Percentiles rank a stretch among this genome's conserved stretches.
phyloP scores from a whole-genome alignment of 2,888 invertebrate species.

The Autographa gamma region DNA sequence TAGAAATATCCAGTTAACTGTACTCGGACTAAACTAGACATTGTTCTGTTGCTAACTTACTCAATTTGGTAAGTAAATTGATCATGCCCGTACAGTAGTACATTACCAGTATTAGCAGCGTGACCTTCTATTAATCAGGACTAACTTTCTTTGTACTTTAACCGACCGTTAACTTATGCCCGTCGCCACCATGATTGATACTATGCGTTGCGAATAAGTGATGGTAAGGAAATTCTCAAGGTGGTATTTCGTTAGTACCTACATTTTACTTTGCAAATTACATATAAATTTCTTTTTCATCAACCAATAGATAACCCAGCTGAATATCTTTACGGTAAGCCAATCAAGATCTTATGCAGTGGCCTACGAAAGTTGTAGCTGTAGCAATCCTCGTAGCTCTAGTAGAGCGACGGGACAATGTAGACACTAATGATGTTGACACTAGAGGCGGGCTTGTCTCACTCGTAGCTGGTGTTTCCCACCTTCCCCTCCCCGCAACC shows the following conservation, averaged over 20 bases:
- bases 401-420: constrained; percentile 72
- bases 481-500: constrained; percentile 45
- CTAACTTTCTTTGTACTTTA: constrained; percentile 50
- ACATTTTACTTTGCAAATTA: background rate
- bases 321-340: constrained; percentile 12
- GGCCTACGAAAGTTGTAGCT: constrained; percentile 62
- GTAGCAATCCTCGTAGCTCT: constrained; percentile 75
- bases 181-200: constrained; percentile 53
- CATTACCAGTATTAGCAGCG: constrained; percentile 26
- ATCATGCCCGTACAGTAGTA: constrained; percentile 23
- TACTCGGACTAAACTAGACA: background rate
- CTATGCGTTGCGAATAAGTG: constrained; percentile 42
- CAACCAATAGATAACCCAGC: background rate
- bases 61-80: constrained; percentile 15
- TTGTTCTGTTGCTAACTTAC: constrained; percentile 21
- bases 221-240: constrained; percentile 22
- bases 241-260: constrained; percentile 21
- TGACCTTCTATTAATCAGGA: constrained; percentile 46
- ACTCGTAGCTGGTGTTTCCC: constrained; percentile 64
- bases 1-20: background rate
- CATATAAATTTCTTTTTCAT: constrained; percentile 3
- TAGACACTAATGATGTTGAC: constrained; percentile 86
- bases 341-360: constrained; percentile 27
- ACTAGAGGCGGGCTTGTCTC: constrained; percentile 77
- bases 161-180: constrained; percentile 55